Evolutionary conservation across 2,797 vertebrate species (phyloP).

Genomic region (Denticeps clupeoides): DNA sequence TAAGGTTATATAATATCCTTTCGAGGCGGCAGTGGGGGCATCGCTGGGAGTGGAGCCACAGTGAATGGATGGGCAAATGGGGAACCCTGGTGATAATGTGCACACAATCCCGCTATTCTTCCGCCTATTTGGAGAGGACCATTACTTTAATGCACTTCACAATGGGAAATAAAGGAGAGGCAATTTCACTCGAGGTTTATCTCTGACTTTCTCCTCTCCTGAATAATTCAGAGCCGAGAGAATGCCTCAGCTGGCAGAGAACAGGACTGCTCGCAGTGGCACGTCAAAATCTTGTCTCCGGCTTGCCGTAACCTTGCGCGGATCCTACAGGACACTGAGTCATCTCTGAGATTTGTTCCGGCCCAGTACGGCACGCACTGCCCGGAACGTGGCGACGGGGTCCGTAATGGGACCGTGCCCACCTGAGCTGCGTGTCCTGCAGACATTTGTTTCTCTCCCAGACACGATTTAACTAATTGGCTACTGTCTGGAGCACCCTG

Average conservation of each 20-base stretch:
- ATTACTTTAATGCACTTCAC: constrained; percentile 33
- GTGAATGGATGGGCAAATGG: constrained; percentile 4
- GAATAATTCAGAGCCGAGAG: constrained; percentile 28
- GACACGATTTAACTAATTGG: too few relatives aligned
- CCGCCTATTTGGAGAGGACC: constrained; percentile 20
- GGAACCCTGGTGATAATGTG: constrained; percentile 17
- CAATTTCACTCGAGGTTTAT: constrained; percentile 25
- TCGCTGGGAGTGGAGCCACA: neutral
- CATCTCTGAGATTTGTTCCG: neutral
- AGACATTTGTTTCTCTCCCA: neutral
- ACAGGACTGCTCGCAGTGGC: too few relatives aligned
- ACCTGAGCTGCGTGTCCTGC: too few relatives aligned
- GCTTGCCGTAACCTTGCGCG: neutral
- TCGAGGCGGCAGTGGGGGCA: constrained; percentile 1
- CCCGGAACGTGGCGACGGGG: neutral
- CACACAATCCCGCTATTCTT: constrained; percentile 16
- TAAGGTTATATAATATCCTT: constrained; percentile 9
- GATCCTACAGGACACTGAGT: neutral
- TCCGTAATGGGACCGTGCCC: neutral
- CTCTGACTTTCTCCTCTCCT: constrained; percentile 14
- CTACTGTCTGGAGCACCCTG: too few relatives aligned
- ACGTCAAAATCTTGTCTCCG: too few relatives aligned
- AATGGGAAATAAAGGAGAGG: constrained; percentile 20
- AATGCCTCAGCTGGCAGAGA: neutral
- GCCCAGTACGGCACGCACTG: neutral